These are phyloP conservation scores for Nasonia giraulti DNA, from an alignment of 1,140 invertebrate genomes.

Conservation along the genomic window DNA sequence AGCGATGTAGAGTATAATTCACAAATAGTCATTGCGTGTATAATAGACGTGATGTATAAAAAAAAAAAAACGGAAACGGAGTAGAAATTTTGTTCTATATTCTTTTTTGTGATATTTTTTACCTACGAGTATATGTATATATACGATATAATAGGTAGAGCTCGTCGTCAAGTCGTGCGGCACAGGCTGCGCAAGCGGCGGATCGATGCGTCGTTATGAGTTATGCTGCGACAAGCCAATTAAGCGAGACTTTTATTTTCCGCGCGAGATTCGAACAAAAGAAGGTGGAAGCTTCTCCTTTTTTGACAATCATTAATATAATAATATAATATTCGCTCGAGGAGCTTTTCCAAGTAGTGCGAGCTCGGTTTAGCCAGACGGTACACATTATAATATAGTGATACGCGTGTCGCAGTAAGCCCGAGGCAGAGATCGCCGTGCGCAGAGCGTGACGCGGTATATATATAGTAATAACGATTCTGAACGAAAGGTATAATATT, in stretches of 20 bases:
- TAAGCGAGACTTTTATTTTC: background rate
- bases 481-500: constrained; percentile 26
- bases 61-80: constrained; percentile 65
- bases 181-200: no score
- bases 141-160: background rate
- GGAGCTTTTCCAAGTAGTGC: no score
- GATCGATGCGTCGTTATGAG: background rate
- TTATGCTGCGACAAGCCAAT: background rate
- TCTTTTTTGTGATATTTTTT: constrained; percentile 53
- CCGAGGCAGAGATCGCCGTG: background rate
- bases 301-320: no score
- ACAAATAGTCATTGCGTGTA: background rate
- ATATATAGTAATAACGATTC: constrained; percentile 50
- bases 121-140: constrained; percentile 52
- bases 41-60: background rate
- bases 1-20: constrained; percentile 43
- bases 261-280: background rate
- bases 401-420: background rate
- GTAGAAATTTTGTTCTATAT: constrained; percentile 55
- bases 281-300: background rate
- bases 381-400: background rate
- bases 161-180: no score
- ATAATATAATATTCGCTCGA: no score
- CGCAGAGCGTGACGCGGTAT: background rate
- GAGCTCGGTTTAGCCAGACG: no score